Conservation (phyloP, 2,888 invertebrate species). For the Dasypolia templi region DNA sequence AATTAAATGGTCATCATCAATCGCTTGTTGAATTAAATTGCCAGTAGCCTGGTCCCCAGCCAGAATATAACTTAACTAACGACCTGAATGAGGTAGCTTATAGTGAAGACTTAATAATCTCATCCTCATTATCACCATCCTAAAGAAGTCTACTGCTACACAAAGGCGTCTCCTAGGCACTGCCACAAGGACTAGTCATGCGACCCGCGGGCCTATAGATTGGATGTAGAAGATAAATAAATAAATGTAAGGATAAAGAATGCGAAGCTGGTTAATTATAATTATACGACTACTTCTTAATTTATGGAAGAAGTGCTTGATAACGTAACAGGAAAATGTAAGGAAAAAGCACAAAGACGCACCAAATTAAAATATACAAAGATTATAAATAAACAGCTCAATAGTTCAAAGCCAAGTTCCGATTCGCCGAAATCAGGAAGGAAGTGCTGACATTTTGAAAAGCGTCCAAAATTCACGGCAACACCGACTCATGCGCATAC, state of each 20-base stretch:
- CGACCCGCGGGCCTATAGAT: neutral
- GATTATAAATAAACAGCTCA: conserved; percentile 24
- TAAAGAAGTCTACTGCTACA: neutral
- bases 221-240: neutral
- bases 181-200: neutral
- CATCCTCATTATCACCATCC: neutral
- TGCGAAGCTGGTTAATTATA: neutral
- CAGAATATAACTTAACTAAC: neutral
- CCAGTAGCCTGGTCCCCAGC: neutral
- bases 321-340: conserved; percentile 10
- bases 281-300: neutral
- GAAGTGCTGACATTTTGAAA: conserved; percentile 62
- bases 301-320: neutral
- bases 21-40: neutral
- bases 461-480: conserved; percentile 60
- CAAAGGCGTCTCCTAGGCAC: neutral
- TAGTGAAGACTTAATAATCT: neutral
- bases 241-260: neutral
- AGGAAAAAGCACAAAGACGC: neutral
- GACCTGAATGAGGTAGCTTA: neutral
- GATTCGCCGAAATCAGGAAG: conserved; percentile 63
- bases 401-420: conserved; percentile 40
- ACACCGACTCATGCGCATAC: conserved; percentile 61
- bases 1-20: neutral
- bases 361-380: conserved; percentile 12